Base-by-base conservation (phyloP, 2,888 invertebrate genomes). In the Zaprionus bogoriensis region DNA sequence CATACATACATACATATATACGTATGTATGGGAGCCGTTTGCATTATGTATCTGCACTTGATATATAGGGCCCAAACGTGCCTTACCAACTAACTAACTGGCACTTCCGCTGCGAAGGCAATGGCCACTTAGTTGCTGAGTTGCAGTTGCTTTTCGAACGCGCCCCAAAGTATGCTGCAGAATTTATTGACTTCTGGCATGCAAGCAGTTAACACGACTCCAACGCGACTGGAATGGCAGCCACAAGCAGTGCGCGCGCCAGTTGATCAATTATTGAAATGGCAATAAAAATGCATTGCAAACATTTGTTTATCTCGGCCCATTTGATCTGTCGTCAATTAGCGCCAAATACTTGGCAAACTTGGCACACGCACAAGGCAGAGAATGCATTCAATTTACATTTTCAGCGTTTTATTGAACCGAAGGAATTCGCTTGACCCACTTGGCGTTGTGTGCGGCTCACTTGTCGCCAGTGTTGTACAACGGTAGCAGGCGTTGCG, bases 401-500 rank as follows among this genome's bases (percentile, higher is more conserved):
- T 38, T 50, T 44, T 12, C 30, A 19, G 14, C 10, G 32, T 57
- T 59, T 60, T 58, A 64, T 70, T 70, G 58, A 53, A 32, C 57
- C 52, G 48, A 27, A 10, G 44, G 48, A 50, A 58, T 47, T 46
- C 38, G 12, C 10, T 17, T 36, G 32, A 36, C 32, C 32, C 17
- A 36, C 32, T 36, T 36, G 3, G 4, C 22, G n/a, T n/a, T n/a
- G n/a, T n/a, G n/a, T 36, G 20, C 27, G 10, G 10, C 41, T 59
- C 44, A 68, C 48, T 73, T 66, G 28, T 70, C 65, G 23, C 53
- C 52, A 14, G 65, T 63, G 50, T 67, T 62, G 67, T 68, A 89
- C 10, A 77, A 46, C 28, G 88, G 87, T 59, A 63, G 70, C 68
- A 88, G 67, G 25, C 88, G 80, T 30, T 61, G 71, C 19, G 88